A percentile compares a stretch with the other conserved stretches of the same genome.
phyloP scores from a whole-genome alignment of 1,140 invertebrate genomes.

The Yoshiicerus persimilis region DNA sequence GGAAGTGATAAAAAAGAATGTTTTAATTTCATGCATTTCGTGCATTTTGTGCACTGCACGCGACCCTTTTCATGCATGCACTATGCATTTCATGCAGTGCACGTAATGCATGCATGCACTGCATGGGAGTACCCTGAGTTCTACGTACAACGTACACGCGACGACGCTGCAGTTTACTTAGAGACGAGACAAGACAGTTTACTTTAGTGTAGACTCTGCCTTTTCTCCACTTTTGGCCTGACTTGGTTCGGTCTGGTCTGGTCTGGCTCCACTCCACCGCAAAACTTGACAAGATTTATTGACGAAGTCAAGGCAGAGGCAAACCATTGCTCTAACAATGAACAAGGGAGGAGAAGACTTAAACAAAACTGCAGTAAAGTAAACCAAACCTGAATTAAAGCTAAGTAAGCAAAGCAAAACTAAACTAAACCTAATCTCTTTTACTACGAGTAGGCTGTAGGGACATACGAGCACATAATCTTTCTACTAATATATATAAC shows the following conservation, averaged over 20 bases:
- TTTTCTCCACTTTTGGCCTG: not conserved
- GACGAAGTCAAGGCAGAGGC: not conserved
- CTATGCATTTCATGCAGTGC: no score
- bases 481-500: not conserved
- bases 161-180: not conserved
- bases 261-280: not conserved
- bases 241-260: not conserved
- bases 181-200: not conserved
- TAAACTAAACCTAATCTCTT: not conserved
- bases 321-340: not conserved
- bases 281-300: slow-evolving; percentile 15
- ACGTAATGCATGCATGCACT: no score
- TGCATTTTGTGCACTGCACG: no score
- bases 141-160: not conserved
- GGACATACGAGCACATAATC: no score
- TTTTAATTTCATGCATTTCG: no score
- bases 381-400: slow-evolving; percentile 3
- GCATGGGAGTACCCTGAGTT: no score
- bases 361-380: not conserved
- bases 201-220: not conserved
- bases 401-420: not conserved
- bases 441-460: not conserved
- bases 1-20: no score
- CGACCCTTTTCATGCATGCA: no score
- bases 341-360: not conserved